These are phyloP conservation scores for Calliphora vomitoria DNA, from an alignment of 2,888 invertebrate species.

Conservation along the genomic window DNA sequence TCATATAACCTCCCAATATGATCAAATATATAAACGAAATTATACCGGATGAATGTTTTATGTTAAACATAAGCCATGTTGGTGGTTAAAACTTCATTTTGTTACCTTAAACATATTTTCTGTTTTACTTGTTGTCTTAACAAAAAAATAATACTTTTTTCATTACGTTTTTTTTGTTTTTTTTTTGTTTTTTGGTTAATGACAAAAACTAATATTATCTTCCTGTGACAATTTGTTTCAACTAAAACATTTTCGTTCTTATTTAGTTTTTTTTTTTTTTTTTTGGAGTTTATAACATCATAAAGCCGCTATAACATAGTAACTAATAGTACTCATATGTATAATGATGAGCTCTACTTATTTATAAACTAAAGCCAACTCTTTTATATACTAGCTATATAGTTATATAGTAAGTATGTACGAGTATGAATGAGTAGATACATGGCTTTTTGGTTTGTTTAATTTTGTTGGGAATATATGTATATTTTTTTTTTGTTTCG, in stretches of 20 bases:
- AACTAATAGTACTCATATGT: not conserved
- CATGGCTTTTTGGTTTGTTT: not conserved
- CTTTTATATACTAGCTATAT: not conserved
- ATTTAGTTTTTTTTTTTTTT: slow-evolving; percentile 63
- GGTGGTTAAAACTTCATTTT: slow-evolving; percentile 69
- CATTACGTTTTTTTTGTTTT: slow-evolving; percentile 34
- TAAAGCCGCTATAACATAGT: slow-evolving; percentile 35
- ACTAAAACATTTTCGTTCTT: slow-evolving; percentile 61
- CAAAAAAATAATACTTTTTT: slow-evolving; percentile 13
- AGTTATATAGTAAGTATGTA: not conserved
- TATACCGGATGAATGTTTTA: slow-evolving; percentile 75
- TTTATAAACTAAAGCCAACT: slow-evolving; percentile 2
- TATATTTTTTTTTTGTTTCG: slow-evolving; percentile 29
- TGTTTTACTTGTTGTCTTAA: slow-evolving; percentile 77
- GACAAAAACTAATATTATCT: slow-evolving; percentile 84
- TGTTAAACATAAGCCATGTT: slow-evolving; percentile 69
- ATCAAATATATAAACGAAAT: slow-evolving; percentile 39
- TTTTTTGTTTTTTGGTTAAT: slow-evolving; percentile 81
- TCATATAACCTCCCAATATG: slow-evolving; percentile 30
- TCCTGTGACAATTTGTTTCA: slow-evolving; percentile 83
- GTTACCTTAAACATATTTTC: slow-evolving; percentile 76
- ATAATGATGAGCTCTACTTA: slow-evolving; percentile 53
- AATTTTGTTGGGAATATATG: slow-evolving; percentile 37
- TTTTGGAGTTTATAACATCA: slow-evolving; percentile 50
- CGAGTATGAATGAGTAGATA: slow-evolving; percentile 7